A percentile compares a stretch with the other conserved stretches of the same genome.
phyloP scores from a whole-genome alignment of 2,888 invertebrate species.

The Seira sanloemensis region DNA sequence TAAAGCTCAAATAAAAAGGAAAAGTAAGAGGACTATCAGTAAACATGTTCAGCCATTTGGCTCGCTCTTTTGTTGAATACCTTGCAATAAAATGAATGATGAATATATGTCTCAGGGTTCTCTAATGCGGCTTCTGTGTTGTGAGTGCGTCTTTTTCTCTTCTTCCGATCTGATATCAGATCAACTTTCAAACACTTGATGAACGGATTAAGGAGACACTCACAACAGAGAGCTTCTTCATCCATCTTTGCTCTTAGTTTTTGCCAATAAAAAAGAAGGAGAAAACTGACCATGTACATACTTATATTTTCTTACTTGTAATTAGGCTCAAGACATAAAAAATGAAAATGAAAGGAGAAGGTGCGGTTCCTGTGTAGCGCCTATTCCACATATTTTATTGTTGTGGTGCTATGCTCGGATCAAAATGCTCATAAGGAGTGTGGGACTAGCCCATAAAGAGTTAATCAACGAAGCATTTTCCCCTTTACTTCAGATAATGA shows the following conservation, averaged over 20 bases:
- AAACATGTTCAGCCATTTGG: background rate
- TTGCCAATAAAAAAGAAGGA: slow-evolving; percentile 24
- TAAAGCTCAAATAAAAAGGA: slow-evolving; percentile 2
- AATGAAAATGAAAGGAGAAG: slow-evolving; percentile 8
- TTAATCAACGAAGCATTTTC: slow-evolving; percentile 5
- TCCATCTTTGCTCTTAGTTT: slow-evolving; percentile 14
- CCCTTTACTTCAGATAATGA: background rate
- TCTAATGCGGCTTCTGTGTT: background rate
- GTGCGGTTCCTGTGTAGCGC: slow-evolving; percentile 11
- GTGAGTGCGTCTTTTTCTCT: background rate
- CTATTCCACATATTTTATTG: background rate
- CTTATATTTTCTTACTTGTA: background rate
- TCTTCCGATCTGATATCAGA: too few species aligned
- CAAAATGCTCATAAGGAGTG: background rate
- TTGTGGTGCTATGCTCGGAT: background rate
- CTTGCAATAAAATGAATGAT: background rate
- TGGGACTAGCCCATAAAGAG: background rate
- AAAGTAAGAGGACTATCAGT: slow-evolving; percentile 7
- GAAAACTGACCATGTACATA: slow-evolving; percentile 44
- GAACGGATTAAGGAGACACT: background rate
- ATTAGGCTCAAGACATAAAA: background rate
- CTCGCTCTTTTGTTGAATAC: background rate
- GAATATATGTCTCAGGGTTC: background rate
- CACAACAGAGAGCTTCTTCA: background rate
- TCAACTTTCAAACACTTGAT: slow-evolving; percentile 8